Evolutionary conservation across 2,888 invertebrate species (phyloP), one percentile per base, ranked within the genome.

Genomic region (Liopterus haemorrhoidalis): DNA sequence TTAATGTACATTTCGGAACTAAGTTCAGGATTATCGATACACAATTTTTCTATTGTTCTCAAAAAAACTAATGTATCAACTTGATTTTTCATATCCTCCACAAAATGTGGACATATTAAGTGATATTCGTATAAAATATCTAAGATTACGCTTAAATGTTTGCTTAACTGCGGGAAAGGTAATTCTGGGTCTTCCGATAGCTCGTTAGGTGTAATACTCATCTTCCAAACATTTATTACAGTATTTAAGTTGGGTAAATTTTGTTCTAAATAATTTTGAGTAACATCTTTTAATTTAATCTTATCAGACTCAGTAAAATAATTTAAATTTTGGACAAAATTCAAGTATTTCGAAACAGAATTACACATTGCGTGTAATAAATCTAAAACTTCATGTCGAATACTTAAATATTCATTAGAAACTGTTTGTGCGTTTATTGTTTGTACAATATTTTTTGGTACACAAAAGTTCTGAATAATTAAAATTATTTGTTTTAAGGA

Each of bases 121-220:
- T 74, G 64, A 46, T 75, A 76, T 41, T 69, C 64, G 41, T 75
- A 64, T 62, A 81, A 70, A 57, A 78, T 70, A 16, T 76, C 72
- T 31, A 82, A 62, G 16, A 78, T 65, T 45, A 66, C 66, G 31
- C 57, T 52, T 22, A 66, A 54, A 51, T 58, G 51, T 16, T 59
- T 46, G 5, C 49, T 27, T 8, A 37, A 57, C 48, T 47, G 50
- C 32, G 31, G 49, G 38, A 52, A 52, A 32, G 24, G 48, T 46
- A 2, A 37, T 44, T 8, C 11, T 18, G 21, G 37, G 14, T 48
- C 50, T 4, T 49, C 46, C 31, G 58, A 50, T 35, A 57, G 45
- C 20, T 36, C 49, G 5, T 50, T 49, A 4, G 45, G n/a, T 19
- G 18, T 31, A 19, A 60, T 54, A n/a, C 51, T 54, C 43, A 50